These are phyloP conservation scores for Nowickia ferox DNA, from an alignment of 2,888 invertebrate species.

Conservation along the genomic window DNA sequence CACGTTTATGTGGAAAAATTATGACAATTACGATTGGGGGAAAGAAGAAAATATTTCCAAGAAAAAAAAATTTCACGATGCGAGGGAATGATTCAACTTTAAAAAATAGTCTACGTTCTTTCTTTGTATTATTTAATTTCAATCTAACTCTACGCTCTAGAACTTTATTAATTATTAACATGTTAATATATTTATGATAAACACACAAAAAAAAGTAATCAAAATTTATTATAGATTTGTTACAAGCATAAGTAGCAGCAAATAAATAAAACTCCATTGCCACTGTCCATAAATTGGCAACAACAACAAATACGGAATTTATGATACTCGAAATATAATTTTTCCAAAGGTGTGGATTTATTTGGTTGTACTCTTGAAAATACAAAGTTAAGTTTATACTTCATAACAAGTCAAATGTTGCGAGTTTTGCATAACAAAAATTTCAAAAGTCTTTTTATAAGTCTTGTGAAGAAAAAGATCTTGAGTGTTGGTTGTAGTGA, in stretches of 20 bases:
- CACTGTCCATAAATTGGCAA: constrained; percentile 27
- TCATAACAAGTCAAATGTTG: neutral
- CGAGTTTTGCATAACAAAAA: constrained; percentile 7
- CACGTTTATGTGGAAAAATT: no score
- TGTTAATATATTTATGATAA: neutral
- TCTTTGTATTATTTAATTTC: neutral
- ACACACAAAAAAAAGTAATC: constrained; percentile 17
- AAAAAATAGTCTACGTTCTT: no score
- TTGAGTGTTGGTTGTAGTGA: neutral
- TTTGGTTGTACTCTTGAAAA: neutral
- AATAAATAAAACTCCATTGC: constrained; percentile 36
- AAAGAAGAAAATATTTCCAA: no score
- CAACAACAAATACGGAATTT: constrained; percentile 12
- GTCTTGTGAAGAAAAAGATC: constrained; percentile 7
- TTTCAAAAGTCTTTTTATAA: neutral
- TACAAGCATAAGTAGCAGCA: neutral
- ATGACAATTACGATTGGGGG: no score
- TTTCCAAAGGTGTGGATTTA: constrained; percentile 47
- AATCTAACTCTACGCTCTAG: neutral
- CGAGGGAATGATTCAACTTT: no score
- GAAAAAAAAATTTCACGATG: no score
- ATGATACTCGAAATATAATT: constrained; percentile 17
- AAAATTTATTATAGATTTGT: neutral
- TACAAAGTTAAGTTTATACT: neutral
- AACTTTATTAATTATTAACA: constrained; percentile 12